These are phyloP conservation scores for Ovibos moschatus DNA, from an alignment of 2,113 vertebrate species.

Conservation along the genomic window DNA sequence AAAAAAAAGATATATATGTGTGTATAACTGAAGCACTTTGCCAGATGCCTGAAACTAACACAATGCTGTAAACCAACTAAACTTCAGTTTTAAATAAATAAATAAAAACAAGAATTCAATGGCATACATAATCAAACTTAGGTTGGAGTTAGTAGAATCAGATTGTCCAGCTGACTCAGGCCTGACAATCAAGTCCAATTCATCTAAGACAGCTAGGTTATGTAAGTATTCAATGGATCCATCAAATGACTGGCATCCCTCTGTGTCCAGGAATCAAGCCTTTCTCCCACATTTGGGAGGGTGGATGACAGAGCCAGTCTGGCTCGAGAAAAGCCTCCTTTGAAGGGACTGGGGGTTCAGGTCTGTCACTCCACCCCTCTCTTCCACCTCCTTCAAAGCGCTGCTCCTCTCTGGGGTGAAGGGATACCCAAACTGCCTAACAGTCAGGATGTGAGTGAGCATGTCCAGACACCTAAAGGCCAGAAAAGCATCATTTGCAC, in stretches of 20 bases:
- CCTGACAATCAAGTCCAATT: neutral
- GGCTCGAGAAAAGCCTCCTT: neutral
- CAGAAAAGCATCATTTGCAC: conserved; percentile 10
- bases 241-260: neutral
- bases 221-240: neutral
- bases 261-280: neutral
- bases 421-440: neutral
- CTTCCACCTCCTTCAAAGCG: neutral
- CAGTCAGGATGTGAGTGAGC: neutral
- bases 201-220: neutral
- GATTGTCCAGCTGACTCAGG: neutral
- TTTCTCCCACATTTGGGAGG: neutral
- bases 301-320: neutral
- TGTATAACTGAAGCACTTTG: neutral
- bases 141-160: neutral
- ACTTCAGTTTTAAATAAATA: neutral
- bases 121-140: neutral
- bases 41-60: neutral
- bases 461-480: neutral
- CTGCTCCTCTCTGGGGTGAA: neutral
- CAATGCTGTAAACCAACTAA: neutral
- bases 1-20: neutral
- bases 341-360: neutral
- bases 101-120: neutral
- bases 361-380: neutral